Evolutionary conservation across 2,888 invertebrate species (phyloP).

Genomic region (Temnothorax unifasciatus): DNA sequence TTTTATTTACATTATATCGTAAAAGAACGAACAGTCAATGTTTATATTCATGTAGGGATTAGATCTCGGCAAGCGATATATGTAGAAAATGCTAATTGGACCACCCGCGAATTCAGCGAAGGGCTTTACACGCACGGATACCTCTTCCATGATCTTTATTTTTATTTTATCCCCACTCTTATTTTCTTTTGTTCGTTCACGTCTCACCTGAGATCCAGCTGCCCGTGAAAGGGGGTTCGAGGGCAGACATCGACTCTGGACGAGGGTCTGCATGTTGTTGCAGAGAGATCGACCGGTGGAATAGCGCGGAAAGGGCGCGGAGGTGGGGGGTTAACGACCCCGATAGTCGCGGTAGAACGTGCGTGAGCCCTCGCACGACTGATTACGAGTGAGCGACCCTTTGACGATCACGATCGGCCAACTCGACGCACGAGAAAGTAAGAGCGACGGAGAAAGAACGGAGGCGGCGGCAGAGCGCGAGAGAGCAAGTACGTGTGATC

Average conservation of each 20-base stretch:
- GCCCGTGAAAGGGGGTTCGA: slow-evolving; percentile 65
- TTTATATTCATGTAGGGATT: neutral
- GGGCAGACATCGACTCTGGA: slow-evolving; percentile 63
- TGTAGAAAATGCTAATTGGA: slow-evolving; percentile 40
- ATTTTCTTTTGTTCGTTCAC: slow-evolving; percentile 71
- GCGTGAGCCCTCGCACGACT: slow-evolving; percentile 81
- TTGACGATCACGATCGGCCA: slow-evolving; percentile 80
- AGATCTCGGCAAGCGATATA: neutral
- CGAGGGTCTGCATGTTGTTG: slow-evolving; percentile 73
- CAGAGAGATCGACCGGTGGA: slow-evolving; percentile 59
- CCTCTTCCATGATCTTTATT: slow-evolving; percentile 69
- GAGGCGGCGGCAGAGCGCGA: slow-evolving; percentile 42
- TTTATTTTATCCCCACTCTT: slow-evolving; percentile 65
- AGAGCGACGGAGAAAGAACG: slow-evolving; percentile 54
- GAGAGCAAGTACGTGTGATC: slow-evolving; percentile 73
- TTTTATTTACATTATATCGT: neutral
- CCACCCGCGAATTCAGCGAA: slow-evolving; percentile 57
- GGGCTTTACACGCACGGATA: slow-evolving; percentile 67
- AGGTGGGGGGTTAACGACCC: slow-evolving; percentile 79
- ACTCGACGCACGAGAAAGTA: slow-evolving; percentile 72
- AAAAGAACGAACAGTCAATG: neutral
- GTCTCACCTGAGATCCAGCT: slow-evolving; percentile 75
- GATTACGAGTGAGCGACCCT: slow-evolving; percentile 80
- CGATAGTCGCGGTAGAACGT: slow-evolving; percentile 79
- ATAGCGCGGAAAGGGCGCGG: slow-evolving; percentile 57